Evolutionary conservation across 2,797 vertebrate genomes (phyloP).

Genomic region (Acanthurus tractus): DNA sequence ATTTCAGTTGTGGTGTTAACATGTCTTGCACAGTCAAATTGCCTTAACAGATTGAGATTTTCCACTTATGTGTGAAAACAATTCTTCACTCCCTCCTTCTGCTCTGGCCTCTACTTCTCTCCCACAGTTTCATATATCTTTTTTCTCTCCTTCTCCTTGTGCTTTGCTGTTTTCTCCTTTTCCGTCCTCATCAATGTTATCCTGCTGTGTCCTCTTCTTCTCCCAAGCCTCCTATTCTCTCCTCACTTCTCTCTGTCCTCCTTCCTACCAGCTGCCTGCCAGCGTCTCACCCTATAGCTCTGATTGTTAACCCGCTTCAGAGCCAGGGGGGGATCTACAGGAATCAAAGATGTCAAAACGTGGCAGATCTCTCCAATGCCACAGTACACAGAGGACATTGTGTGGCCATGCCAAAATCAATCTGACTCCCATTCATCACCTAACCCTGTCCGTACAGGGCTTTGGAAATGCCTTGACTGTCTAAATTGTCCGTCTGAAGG

Average conservation of each 20-base stretch:
- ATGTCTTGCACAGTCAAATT: conserved; percentile 16
- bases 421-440: conserved; percentile 80
- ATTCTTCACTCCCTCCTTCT: neutral
- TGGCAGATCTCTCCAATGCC: conserved; percentile 66
- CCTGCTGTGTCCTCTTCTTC: neutral
- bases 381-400: conserved; percentile 68
- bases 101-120: neutral
- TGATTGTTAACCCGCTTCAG: conserved; percentile 48
- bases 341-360: conserved; percentile 74
- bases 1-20: conserved; percentile 9
- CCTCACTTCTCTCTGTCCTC: neutral
- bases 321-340: conserved; percentile 69
- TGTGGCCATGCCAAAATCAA: conserved; percentile 79
- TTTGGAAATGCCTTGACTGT: conserved; percentile 41
- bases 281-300: conserved; percentile 42
- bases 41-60: conserved; percentile 22
- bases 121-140: neutral
- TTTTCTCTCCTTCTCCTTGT: neutral
- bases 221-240: neutral
- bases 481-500: conserved; percentile 37
- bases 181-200: neutral
- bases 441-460: conserved; percentile 64
- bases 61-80: conserved; percentile 15
- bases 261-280: conserved; percentile 30
- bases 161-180: neutral